Evolutionary conservation across 1,140 invertebrate species (phyloP), one percentile per base, ranked within the genome.

Genomic region (Listronotus oregonensis): DNA sequence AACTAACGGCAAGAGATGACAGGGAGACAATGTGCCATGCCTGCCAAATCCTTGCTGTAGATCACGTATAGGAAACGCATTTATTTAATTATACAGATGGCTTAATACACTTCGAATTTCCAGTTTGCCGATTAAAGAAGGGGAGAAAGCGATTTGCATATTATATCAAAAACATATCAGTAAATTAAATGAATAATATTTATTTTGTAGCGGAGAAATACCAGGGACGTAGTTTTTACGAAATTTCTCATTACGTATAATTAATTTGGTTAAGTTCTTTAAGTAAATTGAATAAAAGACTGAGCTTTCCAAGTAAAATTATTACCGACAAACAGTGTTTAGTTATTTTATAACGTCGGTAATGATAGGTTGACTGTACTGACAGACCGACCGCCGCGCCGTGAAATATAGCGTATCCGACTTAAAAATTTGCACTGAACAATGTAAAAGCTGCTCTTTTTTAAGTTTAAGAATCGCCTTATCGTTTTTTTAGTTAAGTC

Each of bases 281-380:
- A 39, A 27, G 54, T 46, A 71, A 62, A 69, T 71, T 71, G 69
- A 71, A 69, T 71, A 69, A 71, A 71, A 64, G 62, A 44, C 60
- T 60, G 68, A 70, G 54, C 62, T 60, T 55, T 54, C 59, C 54
- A 68, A 61, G 61, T 67, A 51, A 37, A 72, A 70, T 67, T 56
- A 69, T 70, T 65, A 68, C 58, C 31, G 64, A 54, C 67, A 69
- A 64, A 67, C 66, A 70, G 60, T 69, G 69, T 71, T 73, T 71
- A 71, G 65, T 64, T 66, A 67, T 70, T 71, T 71, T 71, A 67
- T 67, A 73, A 73, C 55, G 37, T 63, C 47, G 42, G 64, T 73
- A 73, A 73, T 73, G 61, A 73, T 71, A 70, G 71, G 67, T 61
- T 60, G 52, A 52, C 34, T 59, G 42, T 40, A 58, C 50, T 51